phyloP scores from a whole-genome alignment of 2,888 invertebrate genomes.

The Perizoma flavofasciatum region DNA sequence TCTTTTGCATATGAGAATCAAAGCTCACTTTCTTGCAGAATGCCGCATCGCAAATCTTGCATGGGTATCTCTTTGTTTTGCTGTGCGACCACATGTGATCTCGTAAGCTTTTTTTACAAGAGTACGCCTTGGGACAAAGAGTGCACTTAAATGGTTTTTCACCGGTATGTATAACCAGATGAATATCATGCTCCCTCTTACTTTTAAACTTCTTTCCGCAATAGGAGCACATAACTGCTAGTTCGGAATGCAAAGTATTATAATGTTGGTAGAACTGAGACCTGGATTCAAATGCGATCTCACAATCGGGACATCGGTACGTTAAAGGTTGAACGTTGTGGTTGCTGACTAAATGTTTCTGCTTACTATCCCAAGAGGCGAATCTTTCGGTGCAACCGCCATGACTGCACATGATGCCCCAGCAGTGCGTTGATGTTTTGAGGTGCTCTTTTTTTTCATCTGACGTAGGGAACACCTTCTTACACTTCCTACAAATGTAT shows the following conservation, averaged over 20 bases:
- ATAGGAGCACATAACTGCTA: constrained; percentile 17
- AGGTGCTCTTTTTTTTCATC: constrained; percentile 28
- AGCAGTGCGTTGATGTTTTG: constrained; percentile 21
- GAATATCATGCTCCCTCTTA: constrained; percentile 3
- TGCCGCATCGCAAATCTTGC: constrained; percentile 27
- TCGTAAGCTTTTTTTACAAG: constrained; percentile 37
- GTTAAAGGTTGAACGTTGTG: constrained; percentile 38
- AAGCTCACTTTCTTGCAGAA: constrained; percentile 27
- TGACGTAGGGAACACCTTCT: constrained; percentile 17
- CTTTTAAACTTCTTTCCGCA: constrained; percentile 18
- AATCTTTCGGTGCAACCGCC: constrained; percentile 33
- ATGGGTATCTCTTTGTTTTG: constrained; percentile 34
- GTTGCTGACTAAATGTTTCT: constrained; percentile 29
- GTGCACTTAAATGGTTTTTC: constrained; percentile 19
- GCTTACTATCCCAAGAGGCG: constrained; percentile 17
- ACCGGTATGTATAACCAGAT: constrained; percentile 15
- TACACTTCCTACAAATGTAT: constrained; percentile 30
- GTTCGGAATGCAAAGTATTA: constrained; percentile 10
- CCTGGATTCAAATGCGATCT: constrained; percentile 5
- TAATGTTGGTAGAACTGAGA: constrained; percentile 12
- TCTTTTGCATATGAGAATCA: constrained; percentile 27
- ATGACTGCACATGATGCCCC: constrained; percentile 27
- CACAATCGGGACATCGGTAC: constrained; percentile 22
- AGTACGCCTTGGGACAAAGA: constrained; percentile 33
- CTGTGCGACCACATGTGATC: constrained; percentile 44